Evolutionary conservation across 2,888 invertebrate species (phyloP), one percentile per base, ranked within the genome.

Genomic region (Tetropium fuscum): DNA sequence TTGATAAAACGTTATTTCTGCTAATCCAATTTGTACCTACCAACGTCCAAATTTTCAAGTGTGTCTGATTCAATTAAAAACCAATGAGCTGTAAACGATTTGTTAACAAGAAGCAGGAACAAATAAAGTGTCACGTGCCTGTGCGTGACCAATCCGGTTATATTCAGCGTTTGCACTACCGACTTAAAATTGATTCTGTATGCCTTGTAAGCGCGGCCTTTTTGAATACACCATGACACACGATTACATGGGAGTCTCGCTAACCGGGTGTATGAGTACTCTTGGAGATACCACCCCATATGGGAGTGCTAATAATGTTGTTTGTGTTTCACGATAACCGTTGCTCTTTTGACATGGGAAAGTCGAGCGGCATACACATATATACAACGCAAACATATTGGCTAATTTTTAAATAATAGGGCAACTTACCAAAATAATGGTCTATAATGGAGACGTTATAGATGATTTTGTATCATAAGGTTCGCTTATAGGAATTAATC

Each of bases 101-200:
- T 53, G 67, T 63, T 68, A 69, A 69, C 69, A 64, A 63, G 60
- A 45, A 63, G 51, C 61, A 61, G 66, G 54, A 51, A 51, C 51
- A 51, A 51, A 51, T 20, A 67, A 65, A 43, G 58, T 16, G 85
- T 87, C 87, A 85, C 87, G 87, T 87, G 87, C 76, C 84, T 56
- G 73, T 78, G 82, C 86, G 84, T 81, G 82, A 81, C 86, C 84
- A 86, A 87, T 86, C 83, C 71, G 56, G 58, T 49, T 59, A 56
- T 67, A 72, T 78, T 76, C 72, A 69, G 53, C 54, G 59, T 58
- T 58, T 61, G 69, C 59, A 63, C 72, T 74, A 74, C 66, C 77
- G 75, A 77, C 75, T 75, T 64, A 65, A 71, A 77, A 80, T 80
- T 68, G 74, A 81, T 80, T 80, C 71, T 57, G 53, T 69, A 74